Evolutionary conservation across 2,797 vertebrate species (phyloP).

Genomic region (Kryptopterus vitreolus): DNA sequence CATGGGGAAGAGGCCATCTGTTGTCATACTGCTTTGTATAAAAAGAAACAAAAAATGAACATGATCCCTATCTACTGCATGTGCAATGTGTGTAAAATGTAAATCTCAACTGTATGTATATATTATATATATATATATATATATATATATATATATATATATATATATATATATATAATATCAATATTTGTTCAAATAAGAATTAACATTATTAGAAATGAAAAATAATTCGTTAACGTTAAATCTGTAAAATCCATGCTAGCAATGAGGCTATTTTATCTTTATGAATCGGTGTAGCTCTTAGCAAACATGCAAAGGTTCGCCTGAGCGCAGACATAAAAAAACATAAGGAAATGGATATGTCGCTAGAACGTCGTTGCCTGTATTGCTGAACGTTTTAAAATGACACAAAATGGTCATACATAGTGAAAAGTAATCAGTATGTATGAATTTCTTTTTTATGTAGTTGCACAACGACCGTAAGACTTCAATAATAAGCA

Average conservation of each 20-base stretch:
- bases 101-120: background rate
- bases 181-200: too few species aligned
- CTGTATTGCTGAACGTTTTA: background rate
- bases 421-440: too few species aligned
- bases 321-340: too few species aligned
- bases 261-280: background rate
- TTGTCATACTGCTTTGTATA: slow-evolving; percentile 25
- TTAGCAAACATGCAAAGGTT: background rate
- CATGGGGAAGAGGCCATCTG: slow-evolving; percentile 38
- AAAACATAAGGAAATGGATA: background rate
- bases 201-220: too few species aligned
- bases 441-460: background rate
- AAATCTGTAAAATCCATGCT: background rate
- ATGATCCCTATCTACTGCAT: background rate
- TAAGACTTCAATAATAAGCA: background rate
- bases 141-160: too few species aligned
- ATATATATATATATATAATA: too few species aligned
- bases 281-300: background rate
- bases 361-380: background rate
- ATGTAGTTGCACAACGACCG: background rate
- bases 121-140: too few species aligned
- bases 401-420: background rate
- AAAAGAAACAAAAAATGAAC: background rate
- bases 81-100: background rate
- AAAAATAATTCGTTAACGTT: too few species aligned